These are phyloP conservation scores for Lottia gigantea DNA, from an alignment of 2,888 invertebrate genomes.

Conservation along the genomic window DNA sequence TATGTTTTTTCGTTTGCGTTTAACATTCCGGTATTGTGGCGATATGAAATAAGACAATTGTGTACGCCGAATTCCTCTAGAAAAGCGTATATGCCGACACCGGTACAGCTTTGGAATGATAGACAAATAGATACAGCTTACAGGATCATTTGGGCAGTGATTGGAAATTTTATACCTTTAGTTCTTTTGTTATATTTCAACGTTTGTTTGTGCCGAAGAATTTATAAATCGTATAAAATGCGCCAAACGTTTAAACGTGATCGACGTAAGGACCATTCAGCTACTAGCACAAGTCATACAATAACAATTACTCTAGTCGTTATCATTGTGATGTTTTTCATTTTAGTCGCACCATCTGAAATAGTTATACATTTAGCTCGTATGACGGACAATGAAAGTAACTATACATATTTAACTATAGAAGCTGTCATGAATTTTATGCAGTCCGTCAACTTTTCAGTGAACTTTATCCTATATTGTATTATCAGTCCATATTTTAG, in stretches of 20 bases:
- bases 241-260: slow-evolving; percentile 45
- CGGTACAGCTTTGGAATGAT: slow-evolving; percentile 41
- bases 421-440: slow-evolving; percentile 76
- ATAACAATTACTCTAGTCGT: slow-evolving; percentile 62
- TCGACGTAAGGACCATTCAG: slow-evolving; percentile 23
- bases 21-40: slow-evolving; percentile 74
- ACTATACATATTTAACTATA: slow-evolving; percentile 54
- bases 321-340: slow-evolving; percentile 63
- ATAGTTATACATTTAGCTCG: slow-evolving; percentile 52
- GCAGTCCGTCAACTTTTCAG: slow-evolving; percentile 81
- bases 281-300: slow-evolving; percentile 52
- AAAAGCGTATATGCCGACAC: slow-evolving; percentile 25
- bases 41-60: slow-evolving; percentile 40
- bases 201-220: slow-evolving; percentile 57
- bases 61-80: slow-evolving; percentile 18
- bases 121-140: slow-evolving; percentile 49
- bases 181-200: slow-evolving; percentile 60
- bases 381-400: slow-evolving; percentile 44
- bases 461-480: slow-evolving; percentile 84
- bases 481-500: slow-evolving; percentile 83
- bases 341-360: slow-evolving; percentile 64
- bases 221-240: slow-evolving; percentile 56
- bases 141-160: slow-evolving; percentile 53
- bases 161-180: slow-evolving; percentile 59
- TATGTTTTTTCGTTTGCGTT: slow-evolving; percentile 76